Evolutionary conservation across 2,113 vertebrate genomes (phyloP), one percentile per base, ranked within the genome.

Genomic region (Gopherus flavomarginatus): DNA sequence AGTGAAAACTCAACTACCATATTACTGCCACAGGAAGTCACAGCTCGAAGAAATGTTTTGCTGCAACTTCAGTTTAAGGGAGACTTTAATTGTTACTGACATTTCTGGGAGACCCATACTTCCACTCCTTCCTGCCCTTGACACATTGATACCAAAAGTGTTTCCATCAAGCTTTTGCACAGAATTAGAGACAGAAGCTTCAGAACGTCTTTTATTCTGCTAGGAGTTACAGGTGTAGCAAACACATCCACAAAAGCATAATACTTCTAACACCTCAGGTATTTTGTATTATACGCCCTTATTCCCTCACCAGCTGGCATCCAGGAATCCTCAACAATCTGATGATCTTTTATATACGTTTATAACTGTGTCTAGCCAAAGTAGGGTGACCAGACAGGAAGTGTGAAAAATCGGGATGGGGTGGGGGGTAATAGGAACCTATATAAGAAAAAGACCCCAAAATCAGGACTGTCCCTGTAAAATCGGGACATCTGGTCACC

Each of bases 11-110:
- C 78, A 93, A 75, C 57, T 87, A 50, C 27, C 2, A 2, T 83
- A 50, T 86, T 84, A 88, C 42, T 90, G 95, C 38, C 49, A 50
- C 27, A 35, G 82, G 79, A 96, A 91, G 13, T 69, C 83, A 85
- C 87, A 91, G 69, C 17, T 65, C 1, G 26, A 83, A 95, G 75
- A 92, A 94, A 59, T 83, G 57, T 85, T 96, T 83, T 92, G 62
- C 81, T 93, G 75, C 38, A 86, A 57, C 35, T 92, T 84, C 49
- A 49, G 38, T 90, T 78, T 69, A 50, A 81, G 62, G 62, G 54
- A 88, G 42, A 56, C 49, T 83, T 92, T 81, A 93, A 93, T 88
- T 81, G 59, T 26, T 81, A 22, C 52, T 83, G 79, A 94, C 1
- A 0, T 92, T 86, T 92, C 79, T 94, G 79, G 87, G 82, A 83